Base-by-base conservation (phyloP, 2,113 vertebrate species). In the Alectura lathami region DNA sequence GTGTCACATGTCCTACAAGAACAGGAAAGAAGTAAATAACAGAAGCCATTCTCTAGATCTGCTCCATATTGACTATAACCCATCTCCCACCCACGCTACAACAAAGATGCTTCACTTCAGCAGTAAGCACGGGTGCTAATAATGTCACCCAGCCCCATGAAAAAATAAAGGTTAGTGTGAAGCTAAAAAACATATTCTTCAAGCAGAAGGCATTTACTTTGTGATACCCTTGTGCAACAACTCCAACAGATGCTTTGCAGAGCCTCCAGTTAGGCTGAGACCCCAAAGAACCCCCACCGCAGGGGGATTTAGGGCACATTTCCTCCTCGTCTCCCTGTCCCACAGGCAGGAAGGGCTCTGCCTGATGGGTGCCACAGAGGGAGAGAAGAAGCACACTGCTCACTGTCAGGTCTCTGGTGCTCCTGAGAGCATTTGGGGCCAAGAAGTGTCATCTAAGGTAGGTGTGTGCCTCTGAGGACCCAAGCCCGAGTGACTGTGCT, bases 101-200 rank as follows among this genome's bases (percentile, higher is more conserved):
- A 73, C 81, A 84, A 94, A 91, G 95, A 94, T 66, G 91, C 91
- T 72, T 96, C 91, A 64, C 92, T 92, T 91, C 86, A 66, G 89
- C 96, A 94, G 89, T 26, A 66, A 60, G 91, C 91, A 79, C 1
- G 50, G 53, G 83, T 83, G 81, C 81, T 89, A 93, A 92, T 91
- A 91, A 94, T 92, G 96, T 94, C 91, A 94, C 91, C 67, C 86
- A 92, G 89, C 59, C 89, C 67, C 70, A 68, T 1, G 1, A 87
- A 91, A 91, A 95, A 95, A 80, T 34, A 93, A 97, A 94, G 91
- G 94, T 91, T 87, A 94, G 14, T 3, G 0, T 62, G 78, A 92
- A 92, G 67, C 87, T 88, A 38, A 82, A 87, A 96, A 94, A 13
- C 94, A 91, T 94, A 86, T 87, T 96, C 77, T 94, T 62, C 50